Percentiles rank a stretch among this genome's conserved stretches.
Evolutionary conservation across 2,888 invertebrate species (phyloP).

Genomic region (Lepidocyrtinus sp.): DNA sequence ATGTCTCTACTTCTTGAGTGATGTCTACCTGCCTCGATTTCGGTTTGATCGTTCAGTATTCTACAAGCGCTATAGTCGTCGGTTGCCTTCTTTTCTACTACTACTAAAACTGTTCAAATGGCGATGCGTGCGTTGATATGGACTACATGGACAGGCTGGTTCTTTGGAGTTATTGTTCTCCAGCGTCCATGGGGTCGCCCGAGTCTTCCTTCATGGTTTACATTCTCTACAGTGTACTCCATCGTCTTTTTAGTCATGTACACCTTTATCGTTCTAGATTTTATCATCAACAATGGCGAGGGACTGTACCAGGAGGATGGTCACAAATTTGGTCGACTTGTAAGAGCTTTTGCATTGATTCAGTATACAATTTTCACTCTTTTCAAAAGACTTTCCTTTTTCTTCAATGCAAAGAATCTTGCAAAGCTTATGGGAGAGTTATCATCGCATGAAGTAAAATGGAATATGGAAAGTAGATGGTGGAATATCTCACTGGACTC

Average conservation of each 20-base stretch:
- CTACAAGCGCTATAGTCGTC: no score
- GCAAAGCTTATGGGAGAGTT: conserved; percentile 21
- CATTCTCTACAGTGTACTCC: conserved; percentile 38
- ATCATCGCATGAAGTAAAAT: background rate
- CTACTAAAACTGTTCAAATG: no score
- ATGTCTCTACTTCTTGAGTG: no score
- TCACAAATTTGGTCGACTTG: conserved; percentile 24
- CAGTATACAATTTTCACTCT: conserved; percentile 20
- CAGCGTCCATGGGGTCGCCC: conserved; percentile 42
- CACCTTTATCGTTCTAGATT: conserved; percentile 1
- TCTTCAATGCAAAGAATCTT: conserved; percentile 29
- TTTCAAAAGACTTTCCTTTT: conserved; percentile 2
- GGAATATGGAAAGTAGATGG: background rate
- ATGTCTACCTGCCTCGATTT: no score
- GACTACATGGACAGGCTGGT: conserved; percentile 36
- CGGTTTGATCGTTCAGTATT: no score
- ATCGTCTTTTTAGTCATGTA: background rate
- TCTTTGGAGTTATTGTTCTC: conserved; percentile 28
- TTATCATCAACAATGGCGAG: conserved; percentile 15
- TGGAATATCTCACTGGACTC: background rate
- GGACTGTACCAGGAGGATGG: conserved; percentile 16
- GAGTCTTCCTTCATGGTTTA: conserved; percentile 29
- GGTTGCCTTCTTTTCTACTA: no score
- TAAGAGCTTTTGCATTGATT: background rate
- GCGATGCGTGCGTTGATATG: conserved; percentile 1